Evolutionary conservation across 2,888 invertebrate species (phyloP).

Genomic region (Lasioglossum malachurum): DNA sequence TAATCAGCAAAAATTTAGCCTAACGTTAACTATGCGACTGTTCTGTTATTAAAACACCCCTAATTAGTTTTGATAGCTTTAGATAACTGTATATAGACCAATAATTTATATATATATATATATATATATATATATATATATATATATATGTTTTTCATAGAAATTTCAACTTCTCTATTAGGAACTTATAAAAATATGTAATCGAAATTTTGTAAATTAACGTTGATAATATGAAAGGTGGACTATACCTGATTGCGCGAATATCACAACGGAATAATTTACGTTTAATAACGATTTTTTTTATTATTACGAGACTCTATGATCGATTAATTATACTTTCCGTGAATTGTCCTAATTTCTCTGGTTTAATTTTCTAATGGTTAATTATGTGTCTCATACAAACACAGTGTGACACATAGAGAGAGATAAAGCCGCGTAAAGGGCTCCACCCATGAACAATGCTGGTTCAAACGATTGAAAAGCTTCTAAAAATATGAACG

Average conservation of each 20-base stretch:
- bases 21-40: not conserved
- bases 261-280: conserved; percentile 2
- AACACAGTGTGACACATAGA: not conserved
- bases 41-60: not conserved
- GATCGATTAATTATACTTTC: not conserved
- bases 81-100: not conserved
- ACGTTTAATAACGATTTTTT: not conserved
- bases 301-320: not conserved
- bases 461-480: conserved; percentile 29
- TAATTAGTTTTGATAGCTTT: not conserved
- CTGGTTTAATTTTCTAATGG: not conserved
- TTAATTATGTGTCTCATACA: not conserved
- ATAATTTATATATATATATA: not conserved
- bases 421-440: not conserved
- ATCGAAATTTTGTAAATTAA: not conserved
- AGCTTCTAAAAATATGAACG: conserved; percentile 75
- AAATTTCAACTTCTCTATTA: not conserved
- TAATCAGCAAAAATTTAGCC: not conserved
- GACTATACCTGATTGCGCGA: not conserved
- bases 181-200: not conserved
- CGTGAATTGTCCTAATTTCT: not conserved
- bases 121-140: conserved; percentile 5
- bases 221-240: not conserved
- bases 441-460: conserved; percentile 12
- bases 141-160: not conserved